Base-by-base conservation (phyloP, 37 sponge, comb jelly and placozoan genomes). In the Tethya wilhelma region DNA sequence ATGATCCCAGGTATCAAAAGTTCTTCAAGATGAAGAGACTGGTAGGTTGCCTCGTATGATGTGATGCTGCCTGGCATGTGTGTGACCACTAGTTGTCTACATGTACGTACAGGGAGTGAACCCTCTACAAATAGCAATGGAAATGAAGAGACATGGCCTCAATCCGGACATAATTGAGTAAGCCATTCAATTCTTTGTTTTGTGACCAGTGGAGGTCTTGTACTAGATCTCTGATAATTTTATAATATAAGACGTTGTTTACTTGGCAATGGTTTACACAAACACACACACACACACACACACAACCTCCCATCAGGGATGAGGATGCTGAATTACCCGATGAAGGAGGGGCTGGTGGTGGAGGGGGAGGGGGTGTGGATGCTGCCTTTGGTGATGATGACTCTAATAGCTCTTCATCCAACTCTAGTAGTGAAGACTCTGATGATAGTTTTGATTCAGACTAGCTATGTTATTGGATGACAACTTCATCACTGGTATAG, bases 1-100 rank as follows among this genome's bases (percentile, higher is more conserved):
- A 96, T 59, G 85, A 96, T 67, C 97, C 97, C 11, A 56, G 70
- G 31, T 96, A 93, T 70, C 87, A 90, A 76, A 82, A 87, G 38
- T 96, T 67, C 73, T 96, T 93, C 73, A 89, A 75, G 59, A 85
- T 87, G 89, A 78, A 90, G 49, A 85, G 90, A 87, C 59, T 90
- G 38, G 94, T 94, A 68, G 73, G 94, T 67, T 33, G 20, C 20
- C 55, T 49, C 17, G 64, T 26, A 62, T 62, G 20, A 8, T 62
- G 64, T n/a, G n/a, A 62, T 25, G 5, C 4, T 58, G 26, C 2
- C 59, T 58, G 59, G 44, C 49, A 29, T 72, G 44, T 45, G 55
- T 26, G 33, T 26, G 26, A 26, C 1, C 9, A 3, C 77, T 69
- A 23, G 19, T 41, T 2, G 23, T 38, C 44, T 56, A 41, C 28